These are phyloP conservation scores for Orchesellides sinensis DNA, from an alignment of 2,888 invertebrate genomes.

Conservation along the genomic window DNA sequence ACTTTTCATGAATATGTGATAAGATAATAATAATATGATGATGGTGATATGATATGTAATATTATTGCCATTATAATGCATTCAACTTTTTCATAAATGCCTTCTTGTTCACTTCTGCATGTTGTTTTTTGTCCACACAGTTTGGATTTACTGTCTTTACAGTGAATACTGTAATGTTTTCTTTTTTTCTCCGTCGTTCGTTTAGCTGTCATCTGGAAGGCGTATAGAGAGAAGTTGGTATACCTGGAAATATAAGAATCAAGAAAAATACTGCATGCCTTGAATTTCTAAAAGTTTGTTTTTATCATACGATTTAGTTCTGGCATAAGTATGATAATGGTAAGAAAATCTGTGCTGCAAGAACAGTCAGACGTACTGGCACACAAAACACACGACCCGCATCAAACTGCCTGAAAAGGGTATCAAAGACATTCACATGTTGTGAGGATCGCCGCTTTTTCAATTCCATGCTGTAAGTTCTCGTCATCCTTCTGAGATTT, in stretches of 20 bases:
- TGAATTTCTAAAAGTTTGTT: background rate
- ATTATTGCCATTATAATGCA: conserved; percentile 46
- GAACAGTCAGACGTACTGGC: background rate
- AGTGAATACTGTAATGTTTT: too few species aligned
- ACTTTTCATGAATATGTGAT: conserved; percentile 41
- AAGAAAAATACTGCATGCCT: background rate
- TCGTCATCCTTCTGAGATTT: background rate
- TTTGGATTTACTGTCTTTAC: conserved; percentile 14
- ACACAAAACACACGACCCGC: conserved; percentile 16
- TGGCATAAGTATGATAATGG: background rate
- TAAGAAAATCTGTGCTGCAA: background rate
- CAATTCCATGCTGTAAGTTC: background rate
- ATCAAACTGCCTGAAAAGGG: conserved; percentile 69
- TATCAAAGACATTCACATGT: conserved; percentile 73
- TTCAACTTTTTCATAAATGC: conserved; percentile 20
- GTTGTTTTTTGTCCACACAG: conserved; percentile 33
- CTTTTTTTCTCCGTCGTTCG: background rate
- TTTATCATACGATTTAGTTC: too few species aligned
- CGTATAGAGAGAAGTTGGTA: conserved; percentile 57
- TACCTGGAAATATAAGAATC: background rate
- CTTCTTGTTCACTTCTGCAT: conserved; percentile 7
- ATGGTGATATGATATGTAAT: conserved; percentile 45
- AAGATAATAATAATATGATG: conserved; percentile 44
- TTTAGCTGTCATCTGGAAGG: conserved; percentile 73
- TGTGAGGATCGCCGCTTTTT: conserved; percentile 68